These are phyloP conservation scores for Troides oblongomaculatus DNA, from an alignment of 2,888 invertebrate genomes.

Conservation along the genomic window DNA sequence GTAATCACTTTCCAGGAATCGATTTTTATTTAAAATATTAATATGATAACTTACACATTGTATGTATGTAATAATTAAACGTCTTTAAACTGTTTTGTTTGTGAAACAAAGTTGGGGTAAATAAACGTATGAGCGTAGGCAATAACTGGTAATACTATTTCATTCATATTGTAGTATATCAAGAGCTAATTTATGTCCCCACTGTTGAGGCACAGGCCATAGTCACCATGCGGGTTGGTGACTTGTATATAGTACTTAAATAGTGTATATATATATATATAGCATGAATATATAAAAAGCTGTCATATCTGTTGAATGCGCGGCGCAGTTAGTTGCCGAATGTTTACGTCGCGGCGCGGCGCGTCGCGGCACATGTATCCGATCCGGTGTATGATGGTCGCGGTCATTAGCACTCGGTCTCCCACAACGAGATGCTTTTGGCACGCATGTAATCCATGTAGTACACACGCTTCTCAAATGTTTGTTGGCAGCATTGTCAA, in stretches of 20 bases:
- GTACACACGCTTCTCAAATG: constrained; percentile 5
- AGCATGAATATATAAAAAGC: too few relatives aligned
- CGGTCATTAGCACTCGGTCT: constrained; percentile 57
- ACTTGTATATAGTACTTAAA: too few relatives aligned
- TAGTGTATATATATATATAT: too few relatives aligned
- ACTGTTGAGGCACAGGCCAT: too few relatives aligned
- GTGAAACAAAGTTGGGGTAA: too few relatives aligned
- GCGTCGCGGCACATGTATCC: constrained; percentile 26
- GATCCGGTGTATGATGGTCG: constrained; percentile 38
- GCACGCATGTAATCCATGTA: constrained; percentile 31
- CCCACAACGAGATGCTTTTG: constrained; percentile 50
- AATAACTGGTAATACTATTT: too few relatives aligned
- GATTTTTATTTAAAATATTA: background rate
- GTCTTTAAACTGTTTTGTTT: too few relatives aligned
- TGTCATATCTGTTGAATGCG: too few relatives aligned
- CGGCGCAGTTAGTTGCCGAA: constrained; percentile 24
- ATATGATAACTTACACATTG: background rate
- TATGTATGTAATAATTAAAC: background rate
- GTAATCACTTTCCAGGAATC: background rate
- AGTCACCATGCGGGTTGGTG: too few relatives aligned
- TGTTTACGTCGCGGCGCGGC: constrained; percentile 39
- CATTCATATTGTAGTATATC: too few relatives aligned
- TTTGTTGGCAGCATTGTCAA: constrained; percentile 25
- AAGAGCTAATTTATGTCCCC: too few relatives aligned
- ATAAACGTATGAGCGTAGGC: too few relatives aligned